Base-by-base conservation (phyloP, 2,888 invertebrate species). In the Drosophila birchii region DNA sequence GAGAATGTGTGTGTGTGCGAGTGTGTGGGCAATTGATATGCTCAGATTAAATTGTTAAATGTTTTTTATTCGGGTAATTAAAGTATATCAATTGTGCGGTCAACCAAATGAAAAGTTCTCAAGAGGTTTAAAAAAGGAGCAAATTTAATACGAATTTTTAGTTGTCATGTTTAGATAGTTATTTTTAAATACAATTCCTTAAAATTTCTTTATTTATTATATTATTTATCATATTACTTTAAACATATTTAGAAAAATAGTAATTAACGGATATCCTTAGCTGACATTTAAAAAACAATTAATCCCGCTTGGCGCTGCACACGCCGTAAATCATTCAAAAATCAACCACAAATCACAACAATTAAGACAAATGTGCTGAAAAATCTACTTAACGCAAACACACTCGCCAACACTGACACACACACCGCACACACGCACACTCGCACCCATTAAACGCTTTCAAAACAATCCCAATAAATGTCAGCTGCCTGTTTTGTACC, bases 21-120 rank as follows among this genome's bases (percentile, higher is more conserved):
- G 55, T 44, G 44, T 57, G 44, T 57, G 56, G 79, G 86, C 88
- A 89, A 89, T 90, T 89, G 88, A 89, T 89, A 89, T 90, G 89
- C 89, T 89, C 90, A 90, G 88, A 89, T 89, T 89, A 89, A 89
- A 90, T 90, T 89, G 88, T 88, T 88, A 90, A 88, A 90, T 90
- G 91, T 90, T 90, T 89, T 90, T 90, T 90, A 88, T 87, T 89
- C 83, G 90, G 88, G 76, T 88, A 88, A 88, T 88, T 88, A 90
- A 88, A 90, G 86, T 90, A 86, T 90, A 88, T 90, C 89, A 86
- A 88, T 84, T 88, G 83, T 75, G 84, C 75, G 84, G 76, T 71
- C 75, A 75, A 69, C 39, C 38, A 14, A 39, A 36, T 41, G 41
- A 3, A 11, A 23, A 41, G 59, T 20, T n/a, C 26, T 7, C 12